Conservation (phyloP, 1,140 invertebrate genomes). For the Drosophila subpulchrella region DNA sequence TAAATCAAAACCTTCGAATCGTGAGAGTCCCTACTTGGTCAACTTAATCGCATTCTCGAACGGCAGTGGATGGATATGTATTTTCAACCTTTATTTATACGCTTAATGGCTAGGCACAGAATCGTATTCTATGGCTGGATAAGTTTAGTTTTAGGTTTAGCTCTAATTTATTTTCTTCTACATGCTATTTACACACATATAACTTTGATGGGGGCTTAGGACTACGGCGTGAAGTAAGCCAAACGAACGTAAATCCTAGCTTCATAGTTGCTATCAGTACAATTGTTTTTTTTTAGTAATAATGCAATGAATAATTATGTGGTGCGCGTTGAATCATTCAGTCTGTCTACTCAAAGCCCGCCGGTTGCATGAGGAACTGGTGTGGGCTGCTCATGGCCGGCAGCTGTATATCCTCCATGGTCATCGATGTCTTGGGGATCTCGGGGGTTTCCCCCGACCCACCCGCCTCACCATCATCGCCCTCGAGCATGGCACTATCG, state of each 20-base stretch:
- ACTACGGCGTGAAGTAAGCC: conserved; percentile 8
- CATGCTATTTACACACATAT: conserved; percentile 36
- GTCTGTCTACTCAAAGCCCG: conserved; percentile 50
- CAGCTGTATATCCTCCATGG: conserved; percentile 73
- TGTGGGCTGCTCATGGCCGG: conserved; percentile 6
- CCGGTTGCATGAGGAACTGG: conserved; percentile 25
- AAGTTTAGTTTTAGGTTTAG: conserved; percentile 36
- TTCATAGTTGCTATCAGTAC: conserved; percentile 48
- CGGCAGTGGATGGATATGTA: conserved; percentile 30
- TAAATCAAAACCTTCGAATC: not conserved
- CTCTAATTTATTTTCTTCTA: conserved; percentile 7
- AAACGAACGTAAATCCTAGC: conserved; percentile 26
- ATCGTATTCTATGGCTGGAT: conserved; percentile 49
- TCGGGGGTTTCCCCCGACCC: not conserved
- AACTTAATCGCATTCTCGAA: not conserved
- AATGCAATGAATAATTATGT: conserved; percentile 19
- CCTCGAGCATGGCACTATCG: conserved; percentile 70
- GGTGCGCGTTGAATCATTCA: conserved; percentile 16
- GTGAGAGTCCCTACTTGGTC: not conserved
- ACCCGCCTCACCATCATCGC: conserved; percentile 39
- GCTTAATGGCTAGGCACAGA: conserved; percentile 38
- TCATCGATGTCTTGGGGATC: conserved; percentile 19
- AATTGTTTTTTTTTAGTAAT: conserved; percentile 28
- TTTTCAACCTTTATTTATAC: conserved; percentile 31
- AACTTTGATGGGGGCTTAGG: conserved; percentile 7